phyloP scores from a whole-genome alignment of 2,888 invertebrate species.

The Macrophya alboannulata region DNA sequence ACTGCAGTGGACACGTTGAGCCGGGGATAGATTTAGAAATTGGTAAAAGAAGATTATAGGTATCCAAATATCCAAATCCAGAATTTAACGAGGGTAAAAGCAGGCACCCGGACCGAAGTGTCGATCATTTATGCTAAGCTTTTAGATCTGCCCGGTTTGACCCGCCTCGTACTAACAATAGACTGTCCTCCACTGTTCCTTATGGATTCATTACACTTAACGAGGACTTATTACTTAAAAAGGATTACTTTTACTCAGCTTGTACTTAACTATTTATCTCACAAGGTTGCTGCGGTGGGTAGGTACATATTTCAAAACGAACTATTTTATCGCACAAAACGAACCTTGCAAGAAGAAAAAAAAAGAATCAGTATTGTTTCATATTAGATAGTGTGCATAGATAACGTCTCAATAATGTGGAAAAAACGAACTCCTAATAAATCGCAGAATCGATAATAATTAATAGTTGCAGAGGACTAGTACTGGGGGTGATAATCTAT shows the following conservation, averaged over 20 bases:
- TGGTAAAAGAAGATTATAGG: constrained; percentile 74
- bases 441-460: background rate
- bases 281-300: background rate
- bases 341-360: background rate
- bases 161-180: constrained; percentile 60
- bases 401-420: background rate
- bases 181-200: constrained; percentile 61
- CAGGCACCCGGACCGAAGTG: constrained; percentile 54
- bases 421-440: background rate
- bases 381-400: background rate
- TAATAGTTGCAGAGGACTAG: background rate
- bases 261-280: constrained; percentile 16
- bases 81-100: constrained; percentile 72
- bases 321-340: background rate
- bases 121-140: constrained; percentile 50
- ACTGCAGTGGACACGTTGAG: background rate
- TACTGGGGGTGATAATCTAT: constrained; percentile 45
- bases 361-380: background rate
- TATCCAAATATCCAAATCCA: constrained; percentile 77
- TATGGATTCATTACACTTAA: constrained; percentile 75
- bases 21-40: constrained; percentile 58
- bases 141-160: constrained; percentile 30
- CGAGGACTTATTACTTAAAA: constrained; percentile 76
- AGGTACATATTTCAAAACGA: background rate
- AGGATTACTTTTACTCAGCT: constrained; percentile 69